Evolutionary conservation across 2,888 invertebrate species (phyloP).

Genomic region (Drosophila fulvimacula): DNA sequence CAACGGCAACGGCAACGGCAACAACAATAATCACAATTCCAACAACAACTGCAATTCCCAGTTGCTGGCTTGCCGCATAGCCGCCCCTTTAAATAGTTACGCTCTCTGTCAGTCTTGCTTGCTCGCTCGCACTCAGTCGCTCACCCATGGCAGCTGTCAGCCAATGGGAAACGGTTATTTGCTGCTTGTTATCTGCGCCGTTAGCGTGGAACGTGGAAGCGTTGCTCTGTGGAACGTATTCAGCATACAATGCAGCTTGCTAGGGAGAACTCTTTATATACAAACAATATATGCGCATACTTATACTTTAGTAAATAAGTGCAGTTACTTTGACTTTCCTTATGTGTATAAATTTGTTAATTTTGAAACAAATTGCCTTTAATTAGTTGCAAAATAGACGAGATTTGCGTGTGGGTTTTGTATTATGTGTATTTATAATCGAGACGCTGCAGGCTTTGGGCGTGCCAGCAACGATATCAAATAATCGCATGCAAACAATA

Average conservation of each 20-base stretch:
- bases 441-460: slow-evolving; percentile 34
- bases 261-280: slow-evolving; percentile 12
- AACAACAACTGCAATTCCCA: slow-evolving; percentile 10
- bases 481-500: slow-evolving; percentile 52
- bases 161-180: slow-evolving; percentile 58
- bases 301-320: slow-evolving; percentile 2
- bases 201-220: slow-evolving; percentile 76
- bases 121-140: slow-evolving; percentile 2
- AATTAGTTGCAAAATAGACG: slow-evolving; percentile 55
- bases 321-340: slow-evolving; percentile 18
- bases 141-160: slow-evolving; percentile 15
- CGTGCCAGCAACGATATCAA: slow-evolving; percentile 29
- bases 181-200: slow-evolving; percentile 61
- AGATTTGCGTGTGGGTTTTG: slow-evolving; percentile 10
- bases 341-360: slow-evolving; percentile 33
- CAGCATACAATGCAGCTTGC: slow-evolving; percentile 17
- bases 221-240: slow-evolving; percentile 64
- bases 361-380: slow-evolving; percentile 61
- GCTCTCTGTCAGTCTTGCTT: slow-evolving; percentile 13
- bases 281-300: neutral
- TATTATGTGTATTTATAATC: neutral
- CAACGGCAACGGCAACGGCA: slow-evolving; percentile 40
- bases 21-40: slow-evolving; percentile 9
- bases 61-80: slow-evolving; percentile 18
- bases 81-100: slow-evolving; percentile 45